Percentiles rank a stretch among this genome's conserved stretches.
Evolutionary conservation across 2,797 vertebrate genomes (phyloP).

Genomic region (Anguilla obscura): DNA sequence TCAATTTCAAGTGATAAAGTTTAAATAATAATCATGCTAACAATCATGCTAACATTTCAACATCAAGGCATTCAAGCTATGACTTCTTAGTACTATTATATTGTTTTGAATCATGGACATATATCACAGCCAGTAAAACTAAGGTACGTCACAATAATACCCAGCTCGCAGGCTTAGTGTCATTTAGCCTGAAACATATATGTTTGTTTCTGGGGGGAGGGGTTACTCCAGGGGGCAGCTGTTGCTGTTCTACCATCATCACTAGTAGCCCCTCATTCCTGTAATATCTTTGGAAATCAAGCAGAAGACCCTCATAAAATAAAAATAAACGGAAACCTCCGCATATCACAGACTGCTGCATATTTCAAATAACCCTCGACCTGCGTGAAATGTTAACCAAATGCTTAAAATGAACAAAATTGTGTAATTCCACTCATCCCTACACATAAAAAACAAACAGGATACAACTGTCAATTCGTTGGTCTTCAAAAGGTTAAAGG

Average conservation of each 20-base stretch:
- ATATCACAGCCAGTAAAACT: neutral
- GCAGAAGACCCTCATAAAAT: neutral
- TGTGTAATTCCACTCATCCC: neutral
- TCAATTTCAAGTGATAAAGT: neutral
- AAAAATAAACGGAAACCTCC: neutral
- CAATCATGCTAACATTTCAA: neutral
- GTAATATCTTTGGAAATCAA: neutral
- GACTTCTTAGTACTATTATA: neutral
- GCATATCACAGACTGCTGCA: neutral
- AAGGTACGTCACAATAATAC: neutral
- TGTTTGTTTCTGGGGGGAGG: slow-evolving; percentile 3
- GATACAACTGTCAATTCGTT: neutral
- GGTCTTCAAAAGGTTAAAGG: neutral
- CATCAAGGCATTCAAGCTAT: neutral
- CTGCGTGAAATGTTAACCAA: neutral
- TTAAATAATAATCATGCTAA: neutral
- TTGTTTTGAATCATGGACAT: neutral
- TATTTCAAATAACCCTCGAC: no score
- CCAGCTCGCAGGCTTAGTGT: neutral
- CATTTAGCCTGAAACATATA: neutral
- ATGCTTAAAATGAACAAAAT: neutral
- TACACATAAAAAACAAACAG: neutral
- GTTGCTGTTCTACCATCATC: neutral
- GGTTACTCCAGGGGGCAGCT: slow-evolving; percentile 8
- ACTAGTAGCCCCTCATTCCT: neutral